These are phyloP conservation scores for Spilogale gracilis DNA, from an alignment of 2,113 vertebrate species.

Conservation along the genomic window DNA sequence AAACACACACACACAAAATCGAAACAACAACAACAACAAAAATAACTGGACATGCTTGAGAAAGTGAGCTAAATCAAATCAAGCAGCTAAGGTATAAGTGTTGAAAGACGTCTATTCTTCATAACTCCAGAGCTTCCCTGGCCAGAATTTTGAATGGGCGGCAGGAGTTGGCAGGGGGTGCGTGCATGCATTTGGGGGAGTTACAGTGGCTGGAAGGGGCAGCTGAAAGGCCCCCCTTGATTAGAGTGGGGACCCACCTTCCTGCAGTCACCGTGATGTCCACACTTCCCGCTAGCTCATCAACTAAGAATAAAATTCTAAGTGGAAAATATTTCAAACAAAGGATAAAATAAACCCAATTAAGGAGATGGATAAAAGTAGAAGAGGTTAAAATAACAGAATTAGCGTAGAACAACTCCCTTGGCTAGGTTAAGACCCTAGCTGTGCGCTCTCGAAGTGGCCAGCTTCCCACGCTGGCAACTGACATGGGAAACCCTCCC, in stretches of 20 bases:
- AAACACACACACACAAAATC: not conserved
- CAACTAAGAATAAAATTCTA: conserved; percentile 28
- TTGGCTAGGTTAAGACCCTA: not conserved
- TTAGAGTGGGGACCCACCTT: not conserved
- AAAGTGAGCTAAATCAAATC: not conserved
- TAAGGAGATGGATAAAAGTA: not conserved
- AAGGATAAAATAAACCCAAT: conserved; percentile 27
- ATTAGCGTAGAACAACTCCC: not conserved
- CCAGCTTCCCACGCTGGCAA: fast-evolving
- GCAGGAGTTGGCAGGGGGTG: not conserved
- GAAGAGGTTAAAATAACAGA: conserved; percentile 65
- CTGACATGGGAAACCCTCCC: fast-evolving
- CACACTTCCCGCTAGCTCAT: not conserved
- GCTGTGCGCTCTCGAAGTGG: fast-evolving
- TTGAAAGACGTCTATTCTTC: not conserved
- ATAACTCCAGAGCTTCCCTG: not conserved
- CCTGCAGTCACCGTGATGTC: not conserved
- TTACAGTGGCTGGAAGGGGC: not conserved
- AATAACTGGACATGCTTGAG: not conserved
- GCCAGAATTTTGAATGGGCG: not conserved
- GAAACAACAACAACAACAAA: too few species aligned
- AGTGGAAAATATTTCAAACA: not conserved
- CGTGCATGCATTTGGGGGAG: not conserved
- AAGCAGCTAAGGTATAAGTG: not conserved
- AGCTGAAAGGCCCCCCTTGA: not conserved